phyloP scores from a whole-genome alignment of 2,113 vertebrate species.

The Phycodurus eques region DNA sequence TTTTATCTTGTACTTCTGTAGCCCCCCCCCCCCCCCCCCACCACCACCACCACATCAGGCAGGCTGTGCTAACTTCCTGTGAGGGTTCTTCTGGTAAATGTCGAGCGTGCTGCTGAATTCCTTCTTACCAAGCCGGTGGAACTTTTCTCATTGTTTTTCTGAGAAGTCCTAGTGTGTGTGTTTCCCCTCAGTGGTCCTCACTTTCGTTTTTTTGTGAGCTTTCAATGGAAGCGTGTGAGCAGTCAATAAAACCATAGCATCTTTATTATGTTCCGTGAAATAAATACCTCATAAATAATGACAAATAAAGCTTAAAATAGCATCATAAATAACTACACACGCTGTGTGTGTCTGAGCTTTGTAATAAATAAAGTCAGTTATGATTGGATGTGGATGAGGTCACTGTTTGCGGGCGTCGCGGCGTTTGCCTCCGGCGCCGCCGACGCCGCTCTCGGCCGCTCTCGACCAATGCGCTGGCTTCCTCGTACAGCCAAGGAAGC shows the following conservation, averaged over 20 bases:
- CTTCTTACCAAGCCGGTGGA: not conserved
- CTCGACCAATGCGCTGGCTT: conserved; percentile 15
- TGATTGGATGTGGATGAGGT: not conserved
- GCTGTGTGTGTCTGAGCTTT: not conserved
- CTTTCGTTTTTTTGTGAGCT: not conserved
- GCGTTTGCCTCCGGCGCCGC: conserved; percentile 27
- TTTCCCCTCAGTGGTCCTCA: not conserved
- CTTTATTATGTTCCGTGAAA: conserved; percentile 32
- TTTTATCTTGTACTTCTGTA: not conserved
- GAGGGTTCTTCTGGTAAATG: not conserved
- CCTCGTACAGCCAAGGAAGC: conserved; percentile 36
- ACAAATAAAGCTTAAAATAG: conserved; percentile 53
- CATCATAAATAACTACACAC: conserved; percentile 48
- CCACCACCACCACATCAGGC: not conserved
- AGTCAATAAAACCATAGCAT: not conserved
- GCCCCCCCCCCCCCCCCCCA: too few relatives aligned
- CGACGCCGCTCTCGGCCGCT: not conserved
- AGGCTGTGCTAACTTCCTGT: not conserved
- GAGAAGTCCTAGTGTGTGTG: not conserved
- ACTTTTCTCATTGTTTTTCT: not conserved
- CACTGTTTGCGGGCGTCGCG: not conserved
- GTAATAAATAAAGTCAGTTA: not conserved
- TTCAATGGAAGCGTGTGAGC: too few relatives aligned
- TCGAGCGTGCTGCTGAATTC: not conserved
- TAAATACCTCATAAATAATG: conserved; percentile 57